These are phyloP conservation scores for Thelaira solivaga DNA, from an alignment of 2,888 invertebrate species.

Conservation along the genomic window DNA sequence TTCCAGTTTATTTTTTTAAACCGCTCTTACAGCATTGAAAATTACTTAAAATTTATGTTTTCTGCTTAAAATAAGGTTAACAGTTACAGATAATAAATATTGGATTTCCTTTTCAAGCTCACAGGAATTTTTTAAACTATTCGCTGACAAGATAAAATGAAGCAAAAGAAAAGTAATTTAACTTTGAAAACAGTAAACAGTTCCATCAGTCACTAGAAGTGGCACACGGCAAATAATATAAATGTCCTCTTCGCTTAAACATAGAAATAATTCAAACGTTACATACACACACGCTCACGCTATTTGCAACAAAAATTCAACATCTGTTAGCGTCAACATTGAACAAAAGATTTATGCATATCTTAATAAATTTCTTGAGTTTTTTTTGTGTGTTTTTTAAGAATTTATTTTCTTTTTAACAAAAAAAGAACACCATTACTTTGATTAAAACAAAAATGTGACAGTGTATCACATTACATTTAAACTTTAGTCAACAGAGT, in stretches of 20 bases:
- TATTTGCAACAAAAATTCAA: conserved; percentile 19
- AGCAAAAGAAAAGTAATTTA: conserved; percentile 1
- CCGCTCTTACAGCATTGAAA: background rate
- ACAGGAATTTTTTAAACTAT: conserved; percentile 10
- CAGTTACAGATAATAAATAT: conserved; percentile 17
- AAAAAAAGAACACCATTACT: conserved; percentile 18
- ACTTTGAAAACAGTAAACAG: background rate
- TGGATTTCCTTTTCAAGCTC: conserved; percentile 36
- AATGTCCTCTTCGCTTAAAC: background rate
- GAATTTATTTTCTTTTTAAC: conserved; percentile 6
- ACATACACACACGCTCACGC: conserved; percentile 3
- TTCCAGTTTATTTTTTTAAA: background rate
- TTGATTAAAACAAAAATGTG: conserved; percentile 45
- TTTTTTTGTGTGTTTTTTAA: background rate
- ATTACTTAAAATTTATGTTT: conserved; percentile 4
- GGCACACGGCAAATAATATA: conserved; percentile 29
- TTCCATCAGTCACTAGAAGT: conserved; percentile 3
- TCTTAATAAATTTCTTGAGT: background rate
- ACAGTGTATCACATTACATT: conserved; percentile 39
- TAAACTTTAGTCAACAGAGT: background rate
- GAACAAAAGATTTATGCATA: conserved; percentile 50
- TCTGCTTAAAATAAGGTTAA: conserved; percentile 27
- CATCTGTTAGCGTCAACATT: conserved; percentile 43
- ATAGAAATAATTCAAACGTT: background rate
- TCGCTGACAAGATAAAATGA: background rate